phyloP scores from a whole-genome alignment of 2,113 vertebrate genomes.

The Gopherus flavomarginatus region DNA sequence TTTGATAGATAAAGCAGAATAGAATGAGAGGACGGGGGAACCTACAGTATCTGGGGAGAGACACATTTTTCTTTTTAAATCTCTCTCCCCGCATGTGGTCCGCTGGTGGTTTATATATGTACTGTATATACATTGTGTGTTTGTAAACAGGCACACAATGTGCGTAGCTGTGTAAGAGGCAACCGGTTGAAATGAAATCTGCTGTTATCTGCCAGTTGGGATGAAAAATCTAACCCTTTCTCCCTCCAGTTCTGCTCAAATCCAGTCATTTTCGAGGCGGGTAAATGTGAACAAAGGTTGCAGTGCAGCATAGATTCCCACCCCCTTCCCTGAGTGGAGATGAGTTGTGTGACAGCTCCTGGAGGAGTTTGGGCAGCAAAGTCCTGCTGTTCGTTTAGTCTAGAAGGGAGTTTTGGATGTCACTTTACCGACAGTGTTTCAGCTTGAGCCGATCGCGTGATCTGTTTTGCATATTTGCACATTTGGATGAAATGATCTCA shows the following conservation, averaged over 20 bases:
- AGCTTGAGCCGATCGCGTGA: background rate
- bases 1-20: constrained; percentile 82
- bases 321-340: background rate
- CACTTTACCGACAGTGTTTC: background rate
- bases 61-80: constrained; percentile 49
- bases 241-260: background rate
- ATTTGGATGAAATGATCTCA: background rate
- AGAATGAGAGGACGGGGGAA: constrained; percentile 70
- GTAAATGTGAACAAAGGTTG: background rate
- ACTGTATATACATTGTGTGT: background rate
- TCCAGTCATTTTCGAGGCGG: background rate
- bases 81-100: background rate
- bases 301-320: background rate
- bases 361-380: background rate
- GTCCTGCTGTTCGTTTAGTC: background rate
- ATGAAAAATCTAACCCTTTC: constrained; percentile 18
- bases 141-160: background rate
- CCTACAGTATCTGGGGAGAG: constrained; percentile 41
- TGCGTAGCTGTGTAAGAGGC: background rate
- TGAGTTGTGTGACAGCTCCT: accelerated
- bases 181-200: constrained; percentile 30
- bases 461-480: constrained; percentile 25
- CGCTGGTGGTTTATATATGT: background rate
- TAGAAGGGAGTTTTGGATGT: background rate
- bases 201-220: background rate